A percentile compares a stretch with the other conserved stretches of the same genome.
These are phyloP conservation scores for Paralichthys olivaceus DNA, from an alignment of 2,113 vertebrate species.

Conservation along the genomic window DNA sequence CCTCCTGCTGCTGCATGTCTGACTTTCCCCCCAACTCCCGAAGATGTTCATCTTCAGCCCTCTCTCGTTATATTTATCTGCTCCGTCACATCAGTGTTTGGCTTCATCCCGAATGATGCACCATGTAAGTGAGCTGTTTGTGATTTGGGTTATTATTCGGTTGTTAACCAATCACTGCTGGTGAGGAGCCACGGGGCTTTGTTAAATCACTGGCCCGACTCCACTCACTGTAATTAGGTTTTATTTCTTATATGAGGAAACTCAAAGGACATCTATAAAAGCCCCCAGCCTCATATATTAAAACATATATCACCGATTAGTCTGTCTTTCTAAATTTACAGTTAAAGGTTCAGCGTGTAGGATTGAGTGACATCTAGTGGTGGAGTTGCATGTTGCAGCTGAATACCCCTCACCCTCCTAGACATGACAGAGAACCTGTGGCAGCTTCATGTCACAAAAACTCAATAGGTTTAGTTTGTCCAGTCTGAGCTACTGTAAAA, in stretches of 20 bases:
- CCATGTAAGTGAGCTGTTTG: conserved; percentile 3
- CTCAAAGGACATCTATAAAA: too few species aligned
- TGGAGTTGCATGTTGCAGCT: too few species aligned
- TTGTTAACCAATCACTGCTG: conserved; percentile 19
- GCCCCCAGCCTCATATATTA: too few species aligned
- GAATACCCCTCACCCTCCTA: too few species aligned
- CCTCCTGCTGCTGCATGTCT: not conserved
- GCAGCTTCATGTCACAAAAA: too few species aligned
- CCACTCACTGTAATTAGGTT: conserved; percentile 24
- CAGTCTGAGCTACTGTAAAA: too few species aligned
- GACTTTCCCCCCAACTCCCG: not conserved
- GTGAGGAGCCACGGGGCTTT: conserved; percentile 1
- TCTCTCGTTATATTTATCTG: not conserved
- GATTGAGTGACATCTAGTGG: too few species aligned
- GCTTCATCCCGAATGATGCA: conserved; percentile 5
- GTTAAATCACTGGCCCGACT: conserved; percentile 25
- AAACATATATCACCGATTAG: too few species aligned
- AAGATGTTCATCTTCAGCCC: not conserved
- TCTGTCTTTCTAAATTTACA: not conserved
- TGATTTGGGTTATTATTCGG: not conserved
- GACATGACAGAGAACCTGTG: too few species aligned
- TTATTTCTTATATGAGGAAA: conserved; percentile 6
- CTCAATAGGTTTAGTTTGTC: too few species aligned
- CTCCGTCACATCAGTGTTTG: not conserved
- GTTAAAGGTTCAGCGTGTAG: not conserved